Evolutionary conservation across 2,888 invertebrate genomes (phyloP).

Genomic region (Nymphalis c-album): DNA sequence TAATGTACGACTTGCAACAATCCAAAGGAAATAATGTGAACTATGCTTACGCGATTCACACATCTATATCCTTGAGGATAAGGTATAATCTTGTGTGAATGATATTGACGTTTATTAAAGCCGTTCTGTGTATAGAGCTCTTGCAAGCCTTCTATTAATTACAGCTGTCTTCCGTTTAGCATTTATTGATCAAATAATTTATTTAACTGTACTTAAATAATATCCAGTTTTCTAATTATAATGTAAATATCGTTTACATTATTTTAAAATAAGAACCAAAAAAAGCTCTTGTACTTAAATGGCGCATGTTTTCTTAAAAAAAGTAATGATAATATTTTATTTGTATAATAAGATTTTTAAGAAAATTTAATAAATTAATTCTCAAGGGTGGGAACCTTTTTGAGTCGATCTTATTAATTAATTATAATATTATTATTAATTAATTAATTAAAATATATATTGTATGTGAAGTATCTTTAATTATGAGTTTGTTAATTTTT

Average conservation of each 20-base stretch:
- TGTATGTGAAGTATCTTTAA: too few species aligned
- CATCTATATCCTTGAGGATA: neutral
- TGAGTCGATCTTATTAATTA: too few species aligned
- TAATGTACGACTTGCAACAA: conserved; percentile 32
- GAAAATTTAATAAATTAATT: too few species aligned
- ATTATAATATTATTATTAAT: too few species aligned
- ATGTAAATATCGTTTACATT: neutral
- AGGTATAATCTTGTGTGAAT: neutral
- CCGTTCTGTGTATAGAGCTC: conserved; percentile 9
- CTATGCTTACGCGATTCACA: neutral
- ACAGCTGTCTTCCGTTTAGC: conserved; percentile 19
- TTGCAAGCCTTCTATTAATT: conserved; percentile 22
- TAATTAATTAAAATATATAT: too few species aligned
- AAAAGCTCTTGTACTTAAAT: too few species aligned
- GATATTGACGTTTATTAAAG: conserved; percentile 20
- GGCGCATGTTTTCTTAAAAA: too few species aligned
- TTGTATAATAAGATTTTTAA: too few species aligned
- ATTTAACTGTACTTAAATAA: neutral
- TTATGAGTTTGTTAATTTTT: too few species aligned
- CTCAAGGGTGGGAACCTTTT: too few species aligned
- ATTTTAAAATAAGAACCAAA: too few species aligned
- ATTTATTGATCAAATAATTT: conserved; percentile 15
- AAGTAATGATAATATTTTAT: too few species aligned
- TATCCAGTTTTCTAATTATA: neutral
- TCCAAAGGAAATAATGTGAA: conserved; percentile 14